phyloP scores from a whole-genome alignment of 1,140 invertebrate genomes.

The Helicoverpa zea region DNA sequence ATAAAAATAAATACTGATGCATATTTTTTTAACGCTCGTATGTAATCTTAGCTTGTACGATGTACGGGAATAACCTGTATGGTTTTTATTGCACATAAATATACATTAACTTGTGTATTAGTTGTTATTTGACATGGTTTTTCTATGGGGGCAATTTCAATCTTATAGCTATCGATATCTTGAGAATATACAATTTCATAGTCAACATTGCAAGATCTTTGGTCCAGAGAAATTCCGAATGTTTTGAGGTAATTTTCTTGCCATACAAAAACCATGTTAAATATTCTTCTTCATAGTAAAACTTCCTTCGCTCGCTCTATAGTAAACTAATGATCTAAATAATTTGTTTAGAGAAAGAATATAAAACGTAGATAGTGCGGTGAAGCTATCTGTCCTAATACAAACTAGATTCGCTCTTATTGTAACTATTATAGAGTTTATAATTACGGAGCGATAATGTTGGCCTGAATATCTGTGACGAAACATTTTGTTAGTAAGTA shows the following conservation, averaged over 20 bases:
- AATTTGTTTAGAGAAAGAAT: neutral
- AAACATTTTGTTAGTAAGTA: slow-evolving; percentile 21
- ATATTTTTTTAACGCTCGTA: slow-evolving; percentile 48
- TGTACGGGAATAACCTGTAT: neutral
- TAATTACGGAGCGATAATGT: slow-evolving; percentile 1
- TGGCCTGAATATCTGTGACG: slow-evolving; percentile 8
- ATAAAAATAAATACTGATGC: slow-evolving; percentile 39
- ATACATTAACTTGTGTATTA: neutral
- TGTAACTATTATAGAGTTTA: slow-evolving; percentile 2
- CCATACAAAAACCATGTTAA: neutral
- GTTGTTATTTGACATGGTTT: neutral
- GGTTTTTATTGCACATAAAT: slow-evolving; percentile 4
- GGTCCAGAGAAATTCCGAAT: too few species aligned
- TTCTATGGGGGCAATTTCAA: too few species aligned
- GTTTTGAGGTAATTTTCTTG: too few species aligned
- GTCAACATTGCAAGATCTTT: too few species aligned
- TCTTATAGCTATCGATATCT: too few species aligned
- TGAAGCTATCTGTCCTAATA: neutral
- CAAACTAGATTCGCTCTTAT: slow-evolving; percentile 18
- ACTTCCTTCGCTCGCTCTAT: slow-evolving; percentile 3
- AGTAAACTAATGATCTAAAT: slow-evolving; percentile 8
- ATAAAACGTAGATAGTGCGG: neutral
- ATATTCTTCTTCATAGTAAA: neutral
- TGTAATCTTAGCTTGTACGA: slow-evolving; percentile 35
- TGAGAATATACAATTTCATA: too few species aligned